phyloP scores from a whole-genome alignment of 2,797 vertebrate genomes.

The Petrocephalus schoutedeni region DNA sequence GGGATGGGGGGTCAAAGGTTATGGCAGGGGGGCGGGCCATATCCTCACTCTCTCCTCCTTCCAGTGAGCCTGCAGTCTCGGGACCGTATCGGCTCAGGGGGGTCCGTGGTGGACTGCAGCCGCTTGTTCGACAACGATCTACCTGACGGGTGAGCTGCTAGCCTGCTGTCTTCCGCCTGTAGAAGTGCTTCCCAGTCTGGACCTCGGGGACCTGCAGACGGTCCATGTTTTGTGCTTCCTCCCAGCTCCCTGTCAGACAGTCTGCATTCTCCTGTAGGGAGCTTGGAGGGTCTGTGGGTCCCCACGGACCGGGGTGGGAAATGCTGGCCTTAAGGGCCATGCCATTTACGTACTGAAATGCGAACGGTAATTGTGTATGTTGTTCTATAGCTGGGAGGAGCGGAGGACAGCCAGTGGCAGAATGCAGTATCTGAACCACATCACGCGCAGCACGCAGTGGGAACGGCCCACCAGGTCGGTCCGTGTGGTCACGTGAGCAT shows the following conservation, averaged over 20 bases:
- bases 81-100: slow-evolving; percentile 87
- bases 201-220: not conserved
- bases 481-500: not conserved
- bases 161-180: not conserved
- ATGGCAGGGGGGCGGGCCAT: not conserved
- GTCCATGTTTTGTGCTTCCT: not conserved
- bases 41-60: not conserved
- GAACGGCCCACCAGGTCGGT: slow-evolving; percentile 88
- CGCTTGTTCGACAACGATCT: slow-evolving; percentile 92
- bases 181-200: not conserved
- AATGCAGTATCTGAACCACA: slow-evolving; percentile 93
- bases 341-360: not conserved
- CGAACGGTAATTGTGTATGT: not conserved
- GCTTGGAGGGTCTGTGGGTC: not conserved
- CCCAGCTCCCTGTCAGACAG: not conserved
- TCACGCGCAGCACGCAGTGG: slow-evolving; percentile 91
- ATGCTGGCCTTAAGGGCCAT: not conserved
- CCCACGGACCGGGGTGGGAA: not conserved
- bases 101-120: slow-evolving; percentile 91
- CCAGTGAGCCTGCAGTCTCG: slow-evolving; percentile 91
- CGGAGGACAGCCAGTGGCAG: slow-evolving; percentile 87
- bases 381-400: slow-evolving; percentile 79
- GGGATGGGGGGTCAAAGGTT: not conserved
- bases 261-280: not conserved
- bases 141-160: slow-evolving; percentile 80